A percentile compares a stretch with the other conserved stretches of the same genome.
Conservation (phyloP, 2,797 vertebrate genomes). For the Esox masquinongy region DNA sequence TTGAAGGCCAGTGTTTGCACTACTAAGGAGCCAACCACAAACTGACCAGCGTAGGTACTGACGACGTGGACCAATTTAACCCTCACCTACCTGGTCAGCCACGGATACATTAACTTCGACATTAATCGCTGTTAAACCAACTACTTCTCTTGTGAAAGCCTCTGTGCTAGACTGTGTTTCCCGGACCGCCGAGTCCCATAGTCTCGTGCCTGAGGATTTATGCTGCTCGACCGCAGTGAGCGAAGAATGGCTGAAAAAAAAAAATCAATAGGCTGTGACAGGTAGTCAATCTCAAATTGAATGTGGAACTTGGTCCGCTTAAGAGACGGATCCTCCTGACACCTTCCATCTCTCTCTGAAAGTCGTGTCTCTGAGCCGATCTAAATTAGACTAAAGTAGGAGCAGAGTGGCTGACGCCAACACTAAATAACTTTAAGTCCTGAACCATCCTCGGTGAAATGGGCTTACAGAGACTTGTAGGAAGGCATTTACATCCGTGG, state of each 20-base stretch:
- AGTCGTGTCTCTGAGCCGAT: constrained; percentile 40
- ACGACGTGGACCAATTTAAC: too few relatives aligned
- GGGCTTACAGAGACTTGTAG: constrained; percentile 55
- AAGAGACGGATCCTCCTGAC: constrained; percentile 61
- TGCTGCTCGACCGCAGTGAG: constrained; percentile 64
- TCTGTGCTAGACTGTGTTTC: neutral
- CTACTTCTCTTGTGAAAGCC: neutral
- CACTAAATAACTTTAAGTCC: constrained; percentile 70
- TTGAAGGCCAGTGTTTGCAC: neutral
- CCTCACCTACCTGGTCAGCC: neutral
- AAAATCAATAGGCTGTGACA: constrained; percentile 75
- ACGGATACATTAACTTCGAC: neutral
- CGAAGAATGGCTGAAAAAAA: constrained; percentile 61
- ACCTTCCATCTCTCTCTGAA: constrained; percentile 62
- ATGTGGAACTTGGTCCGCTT: constrained; percentile 64
- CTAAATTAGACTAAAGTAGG: constrained; percentile 62
- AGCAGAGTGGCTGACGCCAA: constrained; percentile 67
- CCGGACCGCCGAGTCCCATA: neutral
- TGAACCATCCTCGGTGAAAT: constrained; percentile 53
- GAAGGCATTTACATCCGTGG: constrained; percentile 61
- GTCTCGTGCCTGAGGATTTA: constrained; percentile 50
- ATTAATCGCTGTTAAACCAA: neutral
- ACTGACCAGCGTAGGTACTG: neutral
- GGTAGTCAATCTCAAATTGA: constrained; percentile 73
- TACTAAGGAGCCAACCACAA: neutral